phyloP scores from a whole-genome alignment of 2,888 invertebrate species.

The Melanostoma mellinum region DNA sequence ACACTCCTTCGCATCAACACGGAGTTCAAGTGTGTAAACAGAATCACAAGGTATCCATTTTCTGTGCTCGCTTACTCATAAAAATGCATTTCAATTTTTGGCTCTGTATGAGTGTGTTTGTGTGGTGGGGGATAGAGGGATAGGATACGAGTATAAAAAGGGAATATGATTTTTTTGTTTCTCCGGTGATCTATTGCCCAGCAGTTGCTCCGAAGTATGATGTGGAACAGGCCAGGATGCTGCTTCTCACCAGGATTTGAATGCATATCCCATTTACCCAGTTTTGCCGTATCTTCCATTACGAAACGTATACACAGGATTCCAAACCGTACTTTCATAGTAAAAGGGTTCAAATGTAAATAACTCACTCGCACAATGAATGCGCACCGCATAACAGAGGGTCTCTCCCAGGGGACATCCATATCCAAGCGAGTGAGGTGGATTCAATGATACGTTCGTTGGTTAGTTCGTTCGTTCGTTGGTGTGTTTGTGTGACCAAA shows the following conservation, averaged over 20 bases:
- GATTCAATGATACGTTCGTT: constrained; percentile 46
- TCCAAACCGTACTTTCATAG: constrained; percentile 53
- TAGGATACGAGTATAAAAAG: background rate
- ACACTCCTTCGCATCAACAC: constrained; percentile 18
- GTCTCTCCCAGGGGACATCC: constrained; percentile 60
- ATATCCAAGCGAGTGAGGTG: constrained; percentile 8
- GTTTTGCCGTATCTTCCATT: constrained; percentile 49
- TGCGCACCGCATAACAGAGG: constrained; percentile 49
- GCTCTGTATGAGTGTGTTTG: background rate
- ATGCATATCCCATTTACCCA: constrained; percentile 63
- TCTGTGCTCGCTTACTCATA: constrained; percentile 63
- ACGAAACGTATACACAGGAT: constrained; percentile 37
- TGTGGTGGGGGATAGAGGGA: background rate
- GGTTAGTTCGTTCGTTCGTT: constrained; percentile 15
- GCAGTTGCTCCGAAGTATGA: constrained; percentile 26
- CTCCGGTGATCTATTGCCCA: constrained; percentile 60
- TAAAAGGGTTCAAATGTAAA: constrained; percentile 68
- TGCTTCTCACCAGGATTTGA: constrained; percentile 41
- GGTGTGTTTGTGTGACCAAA: constrained; percentile 46
- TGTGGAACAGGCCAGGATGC: constrained; percentile 17
- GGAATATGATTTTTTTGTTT: constrained; percentile 9
- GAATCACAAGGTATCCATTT: constrained; percentile 54
- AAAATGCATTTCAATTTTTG: constrained; percentile 68
- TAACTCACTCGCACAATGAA: constrained; percentile 59
- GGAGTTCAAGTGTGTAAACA: constrained; percentile 64